phyloP scores from a whole-genome alignment of 2,888 invertebrate species.

The Sisyra terminalis region DNA sequence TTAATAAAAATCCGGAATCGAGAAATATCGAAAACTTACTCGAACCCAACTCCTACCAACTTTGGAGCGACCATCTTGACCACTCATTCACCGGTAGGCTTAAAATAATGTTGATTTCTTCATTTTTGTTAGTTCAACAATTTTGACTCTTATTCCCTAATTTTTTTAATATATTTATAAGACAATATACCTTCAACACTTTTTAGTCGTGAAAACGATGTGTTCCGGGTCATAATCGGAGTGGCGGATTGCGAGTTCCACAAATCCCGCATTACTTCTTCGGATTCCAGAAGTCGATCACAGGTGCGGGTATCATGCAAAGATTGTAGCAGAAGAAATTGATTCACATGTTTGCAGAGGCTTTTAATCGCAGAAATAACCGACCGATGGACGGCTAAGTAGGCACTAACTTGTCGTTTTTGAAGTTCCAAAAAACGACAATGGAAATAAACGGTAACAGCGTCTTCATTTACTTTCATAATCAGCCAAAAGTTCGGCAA shows the following conservation, averaged over 20 bases:
- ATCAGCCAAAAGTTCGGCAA: slow-evolving; percentile 58
- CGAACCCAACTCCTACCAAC: too few species aligned
- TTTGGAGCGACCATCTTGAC: too few species aligned
- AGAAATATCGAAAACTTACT: too few species aligned
- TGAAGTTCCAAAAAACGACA: slow-evolving; percentile 42
- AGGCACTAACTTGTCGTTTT: slow-evolving; percentile 32
- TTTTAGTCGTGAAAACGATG: slow-evolving; percentile 21
- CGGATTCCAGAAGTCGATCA: slow-evolving; percentile 46
- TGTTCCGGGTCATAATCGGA: slow-evolving; percentile 18
- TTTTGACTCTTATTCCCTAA: too few species aligned
- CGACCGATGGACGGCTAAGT: slow-evolving; percentile 31
- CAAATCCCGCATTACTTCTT: slow-evolving; percentile 23
- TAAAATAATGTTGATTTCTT: too few species aligned
- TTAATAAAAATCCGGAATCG: too few species aligned
- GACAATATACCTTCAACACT: slow-evolving; percentile 24
- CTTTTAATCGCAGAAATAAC: slow-evolving; percentile 37
- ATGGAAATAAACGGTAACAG: slow-evolving; percentile 49
- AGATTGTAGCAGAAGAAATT: slow-evolving; percentile 48
- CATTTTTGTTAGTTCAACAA: too few species aligned
- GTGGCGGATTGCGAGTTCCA: slow-evolving; percentile 18
- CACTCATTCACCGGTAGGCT: too few species aligned
- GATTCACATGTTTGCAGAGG: slow-evolving; percentile 48
- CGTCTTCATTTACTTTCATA: slow-evolving; percentile 36
- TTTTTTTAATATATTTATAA: too few species aligned
- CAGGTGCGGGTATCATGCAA: slow-evolving; percentile 49